Evolutionary conservation across 2,888 invertebrate genomes (phyloP).

Genomic region (Antitype chi): DNA sequence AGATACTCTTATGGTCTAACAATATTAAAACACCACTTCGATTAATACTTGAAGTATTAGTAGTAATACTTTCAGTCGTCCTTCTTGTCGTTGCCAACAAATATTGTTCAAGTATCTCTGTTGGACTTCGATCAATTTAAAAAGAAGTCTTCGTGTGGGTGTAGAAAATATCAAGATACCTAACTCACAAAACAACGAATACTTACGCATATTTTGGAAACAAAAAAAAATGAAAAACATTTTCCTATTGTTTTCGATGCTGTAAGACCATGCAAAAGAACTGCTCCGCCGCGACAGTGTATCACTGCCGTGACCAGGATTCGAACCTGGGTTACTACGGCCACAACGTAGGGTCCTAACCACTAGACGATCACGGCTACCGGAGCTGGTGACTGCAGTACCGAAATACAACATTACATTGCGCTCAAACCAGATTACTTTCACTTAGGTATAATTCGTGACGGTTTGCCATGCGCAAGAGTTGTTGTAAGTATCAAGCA

Average conservation of each 20-base stretch:
- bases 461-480: slow-evolving; percentile 34
- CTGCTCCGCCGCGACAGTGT: slow-evolving; percentile 78
- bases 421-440: slow-evolving; percentile 36
- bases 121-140: no score
- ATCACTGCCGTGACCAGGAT: slow-evolving; percentile 83
- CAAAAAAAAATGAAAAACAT: neutral
- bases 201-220: neutral
- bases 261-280: slow-evolving; percentile 54
- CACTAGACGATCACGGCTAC: slow-evolving; percentile 92
- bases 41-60: no score
- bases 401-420: slow-evolving; percentile 19
- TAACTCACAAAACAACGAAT: neutral
- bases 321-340: slow-evolving; percentile 94
- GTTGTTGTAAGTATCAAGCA: slow-evolving; percentile 6
- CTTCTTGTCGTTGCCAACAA: no score
- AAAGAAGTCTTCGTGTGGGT: no score
- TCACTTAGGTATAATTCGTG: slow-evolving; percentile 41
- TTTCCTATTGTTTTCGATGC: neutral
- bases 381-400: slow-evolving; percentile 66
- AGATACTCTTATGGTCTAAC: no score
- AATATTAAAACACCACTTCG: no score
- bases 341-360: slow-evolving; percentile 94
- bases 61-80: no score
- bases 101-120: no score
- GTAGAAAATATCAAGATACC: neutral